phyloP scores from a whole-genome alignment of 2,797 vertebrate species.

The Labroides dimidiatus region DNA sequence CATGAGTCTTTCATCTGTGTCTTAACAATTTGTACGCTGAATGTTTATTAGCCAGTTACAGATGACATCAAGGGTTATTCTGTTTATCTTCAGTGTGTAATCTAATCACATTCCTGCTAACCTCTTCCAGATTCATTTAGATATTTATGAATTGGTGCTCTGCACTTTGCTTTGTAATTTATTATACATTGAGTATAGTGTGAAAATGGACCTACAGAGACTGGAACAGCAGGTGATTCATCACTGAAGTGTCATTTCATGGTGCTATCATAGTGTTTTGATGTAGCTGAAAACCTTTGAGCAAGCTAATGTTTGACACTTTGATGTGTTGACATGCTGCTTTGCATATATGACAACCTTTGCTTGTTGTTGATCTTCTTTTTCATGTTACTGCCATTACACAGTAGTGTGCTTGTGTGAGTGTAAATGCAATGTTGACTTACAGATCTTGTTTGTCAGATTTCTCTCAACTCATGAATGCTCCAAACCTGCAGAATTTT shows the following conservation, averaged over 20 bases:
- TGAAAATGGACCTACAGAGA: background rate
- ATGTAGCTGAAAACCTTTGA: slow-evolving; percentile 1
- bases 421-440: background rate
- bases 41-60: background rate
- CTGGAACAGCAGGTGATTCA: background rate
- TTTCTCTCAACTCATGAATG: background rate
- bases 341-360: background rate
- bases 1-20: background rate
- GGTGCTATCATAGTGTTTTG: background rate
- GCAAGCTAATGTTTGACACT: background rate
- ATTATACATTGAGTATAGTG: background rate
- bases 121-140: background rate
- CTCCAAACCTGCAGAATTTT: background rate
- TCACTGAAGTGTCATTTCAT: background rate
- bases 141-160: background rate
- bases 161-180: background rate
- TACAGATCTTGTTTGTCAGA: background rate
- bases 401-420: background rate
- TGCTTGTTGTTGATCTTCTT: background rate
- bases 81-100: background rate
- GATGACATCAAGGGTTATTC: background rate
- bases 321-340: background rate
- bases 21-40: background rate
- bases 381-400: background rate
- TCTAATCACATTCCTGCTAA: background rate